Conservation (phyloP, 2,888 invertebrate genomes). For the Xanthorhoe spadicearia region DNA sequence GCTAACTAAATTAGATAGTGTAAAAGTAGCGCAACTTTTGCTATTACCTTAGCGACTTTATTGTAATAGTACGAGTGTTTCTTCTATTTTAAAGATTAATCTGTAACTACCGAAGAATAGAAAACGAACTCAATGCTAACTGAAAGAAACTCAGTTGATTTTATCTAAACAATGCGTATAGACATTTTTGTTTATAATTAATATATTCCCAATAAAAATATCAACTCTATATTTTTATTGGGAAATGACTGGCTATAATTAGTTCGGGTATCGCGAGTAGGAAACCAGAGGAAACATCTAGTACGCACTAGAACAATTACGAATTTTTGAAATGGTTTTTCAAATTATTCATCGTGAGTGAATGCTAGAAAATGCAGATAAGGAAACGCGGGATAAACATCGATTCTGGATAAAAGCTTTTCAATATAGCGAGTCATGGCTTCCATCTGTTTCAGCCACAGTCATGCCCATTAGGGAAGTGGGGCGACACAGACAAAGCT, state of each 20-base stretch:
- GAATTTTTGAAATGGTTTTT: too few relatives aligned
- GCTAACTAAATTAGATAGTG: not conserved
- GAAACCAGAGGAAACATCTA: too few relatives aligned
- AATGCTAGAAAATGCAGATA: conserved; percentile 23
- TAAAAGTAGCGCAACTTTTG: conserved; percentile 1
- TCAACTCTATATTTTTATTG: too few relatives aligned
- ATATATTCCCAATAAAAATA: too few relatives aligned
- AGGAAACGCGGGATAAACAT: conserved; percentile 29
- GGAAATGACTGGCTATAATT: too few relatives aligned
- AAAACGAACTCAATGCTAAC: too few relatives aligned
- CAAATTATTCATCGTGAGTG: not conserved
- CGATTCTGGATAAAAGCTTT: conserved; percentile 33
- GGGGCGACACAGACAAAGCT: conserved; percentile 14
- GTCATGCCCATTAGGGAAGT: conserved; percentile 33
- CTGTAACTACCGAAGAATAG: too few relatives aligned
- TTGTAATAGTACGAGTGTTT: not conserved
- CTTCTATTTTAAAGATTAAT: not conserved
- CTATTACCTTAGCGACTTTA: not conserved
- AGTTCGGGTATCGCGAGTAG: too few relatives aligned
- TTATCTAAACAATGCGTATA: too few relatives aligned
- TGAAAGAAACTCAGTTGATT: too few relatives aligned
- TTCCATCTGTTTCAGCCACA: conserved; percentile 29
- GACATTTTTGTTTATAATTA: too few relatives aligned
- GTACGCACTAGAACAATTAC: not conserved
- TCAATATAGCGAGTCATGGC: conserved; percentile 32